Base-by-base conservation (phyloP, 1,140 invertebrate genomes). In the Armadillidium nasatum region DNA sequence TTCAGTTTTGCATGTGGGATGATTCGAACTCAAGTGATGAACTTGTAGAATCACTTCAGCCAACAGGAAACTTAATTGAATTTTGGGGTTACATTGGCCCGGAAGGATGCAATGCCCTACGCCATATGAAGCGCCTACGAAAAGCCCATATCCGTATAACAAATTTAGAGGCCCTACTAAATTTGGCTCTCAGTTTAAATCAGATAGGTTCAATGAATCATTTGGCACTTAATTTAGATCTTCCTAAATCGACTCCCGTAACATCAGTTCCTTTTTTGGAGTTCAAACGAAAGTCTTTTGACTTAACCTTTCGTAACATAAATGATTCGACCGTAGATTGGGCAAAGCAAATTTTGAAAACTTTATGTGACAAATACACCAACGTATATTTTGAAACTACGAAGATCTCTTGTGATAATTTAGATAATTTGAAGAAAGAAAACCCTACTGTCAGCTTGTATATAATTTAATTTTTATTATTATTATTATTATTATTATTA, bases 41-140 rank as follows among this genome's bases (percentile, higher is more conserved):
- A 44, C 43, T 75, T 10, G 73, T 75, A n/a, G 73, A 75, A 19
- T n/a, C 69, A 23, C 73, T 75, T 33, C 73, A 75, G 60, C 73
- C 73, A 68, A 67, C 73, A 15, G 73, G 73, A 67, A 75, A 75
- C 46, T 67, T 75, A 4, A 54, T 75, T 9, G 73, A 75, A 68
- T 68, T 75, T 44, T 75, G 73, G 73, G 73, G 23, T 33, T 67
- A 75, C 43, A 44, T 75, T 13, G 68, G 68, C 22, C 6, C 44
- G 19, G 60, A 67, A 23, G 73, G 73, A 44, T 13, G 60, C 11
- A 21, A 68, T 6, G 73, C 73, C 3, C 19, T 50, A 15, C 50
- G 73, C 4, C 73, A 75, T 66, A 75, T 75, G 73, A 66, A 44
- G 43, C 66, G 22, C 10, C 73, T 75, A 4, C 33, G 15, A 9